Evolutionary conservation across 2,888 invertebrate species (phyloP).

Genomic region (Baronia brevicornis): DNA sequence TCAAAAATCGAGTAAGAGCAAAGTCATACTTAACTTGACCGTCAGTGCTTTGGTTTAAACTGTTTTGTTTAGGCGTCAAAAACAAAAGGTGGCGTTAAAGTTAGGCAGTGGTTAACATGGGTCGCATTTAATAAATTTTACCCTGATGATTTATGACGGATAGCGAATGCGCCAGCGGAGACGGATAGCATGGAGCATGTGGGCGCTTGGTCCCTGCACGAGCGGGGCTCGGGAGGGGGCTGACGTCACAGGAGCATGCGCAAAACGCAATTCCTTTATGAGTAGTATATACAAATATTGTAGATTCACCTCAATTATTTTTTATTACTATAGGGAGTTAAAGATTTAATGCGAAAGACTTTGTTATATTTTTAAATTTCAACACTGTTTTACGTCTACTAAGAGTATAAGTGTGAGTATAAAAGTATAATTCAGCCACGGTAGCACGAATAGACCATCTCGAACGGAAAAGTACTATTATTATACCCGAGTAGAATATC

Average conservation of each 20-base stretch:
- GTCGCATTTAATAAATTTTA: constrained; percentile 26
- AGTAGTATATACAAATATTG: constrained; percentile 31
- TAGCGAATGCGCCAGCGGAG: constrained; percentile 26
- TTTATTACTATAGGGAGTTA: too few species aligned
- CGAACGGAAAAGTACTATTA: too few species aligned
- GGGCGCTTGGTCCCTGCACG: constrained; percentile 22
- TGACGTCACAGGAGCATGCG: constrained; percentile 70
- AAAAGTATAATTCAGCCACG: too few species aligned
- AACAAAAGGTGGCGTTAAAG: constrained; percentile 9
- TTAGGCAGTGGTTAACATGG: constrained; percentile 19
- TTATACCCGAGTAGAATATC: too few species aligned
- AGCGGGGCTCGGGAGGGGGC: constrained; percentile 34
- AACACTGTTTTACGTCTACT: too few species aligned
- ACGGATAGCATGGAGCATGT: constrained; percentile 26
- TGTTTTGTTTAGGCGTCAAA: constrained; percentile 2
- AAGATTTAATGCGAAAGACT: too few species aligned
- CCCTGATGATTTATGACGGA: constrained; percentile 32
- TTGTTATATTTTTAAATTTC: too few species aligned
- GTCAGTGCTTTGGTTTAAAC: constrained; percentile 4
- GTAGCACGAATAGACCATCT: too few species aligned
- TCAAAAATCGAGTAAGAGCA: too few species aligned
- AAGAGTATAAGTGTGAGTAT: too few species aligned
- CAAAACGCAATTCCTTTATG: constrained; percentile 42
- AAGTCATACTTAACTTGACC: too few species aligned
- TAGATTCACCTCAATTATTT: constrained; percentile 27